Conservation (phyloP, 2,113 vertebrate species). For the Acrocephalus kingi region DNA sequence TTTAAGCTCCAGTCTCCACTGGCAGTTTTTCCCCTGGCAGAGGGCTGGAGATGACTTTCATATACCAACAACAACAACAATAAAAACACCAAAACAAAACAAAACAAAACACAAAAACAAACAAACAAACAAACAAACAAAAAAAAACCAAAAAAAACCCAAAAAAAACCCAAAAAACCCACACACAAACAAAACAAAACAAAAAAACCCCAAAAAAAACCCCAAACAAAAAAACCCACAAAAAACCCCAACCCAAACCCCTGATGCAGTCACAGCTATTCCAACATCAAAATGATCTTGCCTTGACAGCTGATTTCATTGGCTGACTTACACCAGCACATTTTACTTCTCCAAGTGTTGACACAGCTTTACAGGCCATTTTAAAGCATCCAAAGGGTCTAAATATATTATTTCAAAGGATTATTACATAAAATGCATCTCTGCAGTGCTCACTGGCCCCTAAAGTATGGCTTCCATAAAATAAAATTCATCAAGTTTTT, state of each 20-base stretch:
- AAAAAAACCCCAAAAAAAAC: too few species aligned
- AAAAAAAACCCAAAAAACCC: neutral
- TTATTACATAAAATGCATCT: neutral
- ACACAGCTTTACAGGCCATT: neutral
- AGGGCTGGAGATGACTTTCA: neutral
- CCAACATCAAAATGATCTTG: neutral
- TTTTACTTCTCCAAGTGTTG: neutral
- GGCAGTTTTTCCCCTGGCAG: neutral
- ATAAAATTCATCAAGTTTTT: neutral
- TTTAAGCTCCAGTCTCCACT: neutral
- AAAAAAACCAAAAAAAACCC: too few species aligned
- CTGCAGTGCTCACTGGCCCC: neutral
- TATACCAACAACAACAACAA: neutral
- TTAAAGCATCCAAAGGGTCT: neutral
- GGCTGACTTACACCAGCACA: conserved; percentile 1
- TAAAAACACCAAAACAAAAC: too few species aligned
- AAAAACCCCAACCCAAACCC: neutral
- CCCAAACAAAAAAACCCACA: too few species aligned
- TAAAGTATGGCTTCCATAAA: neutral
- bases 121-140: too few species aligned
- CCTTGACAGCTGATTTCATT: conserved; percentile 4
- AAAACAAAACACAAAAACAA: too few species aligned
- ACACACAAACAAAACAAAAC: too few species aligned
- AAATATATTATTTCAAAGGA: neutral
- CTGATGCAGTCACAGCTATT: neutral